phyloP scores from a whole-genome alignment of 2,797 vertebrate genomes.

The Acrossocheilus fasciatus region DNA sequence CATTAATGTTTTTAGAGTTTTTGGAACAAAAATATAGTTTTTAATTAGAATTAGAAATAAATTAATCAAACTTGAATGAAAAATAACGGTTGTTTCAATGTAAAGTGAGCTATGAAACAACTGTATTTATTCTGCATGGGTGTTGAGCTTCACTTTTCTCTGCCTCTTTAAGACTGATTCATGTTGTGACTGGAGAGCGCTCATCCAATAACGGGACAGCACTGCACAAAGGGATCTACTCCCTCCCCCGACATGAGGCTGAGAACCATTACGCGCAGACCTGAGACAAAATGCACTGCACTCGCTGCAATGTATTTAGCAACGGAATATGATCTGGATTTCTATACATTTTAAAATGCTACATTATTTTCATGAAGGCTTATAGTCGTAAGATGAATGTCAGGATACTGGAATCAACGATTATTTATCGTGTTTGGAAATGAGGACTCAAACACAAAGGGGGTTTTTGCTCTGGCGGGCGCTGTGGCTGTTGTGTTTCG shows the following conservation, averaged over 20 bases:
- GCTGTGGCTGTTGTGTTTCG: slow-evolving; percentile 65
- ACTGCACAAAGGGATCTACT: slow-evolving; percentile 61
- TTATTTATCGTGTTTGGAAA: slow-evolving; percentile 28
- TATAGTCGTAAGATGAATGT: background rate
- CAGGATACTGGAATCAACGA: background rate
- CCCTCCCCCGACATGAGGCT: slow-evolving; percentile 49
- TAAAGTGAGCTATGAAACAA: too few species aligned
- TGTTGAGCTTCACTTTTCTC: background rate
- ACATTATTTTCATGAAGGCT: background rate
- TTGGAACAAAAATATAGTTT: too few species aligned
- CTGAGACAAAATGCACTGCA: slow-evolving; percentile 28
- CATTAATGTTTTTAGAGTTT: background rate
- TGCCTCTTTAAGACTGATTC: slow-evolving; percentile 45
- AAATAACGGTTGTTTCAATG: background rate
- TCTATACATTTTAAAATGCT: slow-evolving; percentile 1
- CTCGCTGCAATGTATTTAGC: slow-evolving; percentile 7
- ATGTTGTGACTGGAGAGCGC: background rate
- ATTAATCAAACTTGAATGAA: too few species aligned
- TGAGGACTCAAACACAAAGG: slow-evolving; percentile 55
- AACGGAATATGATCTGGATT: background rate
- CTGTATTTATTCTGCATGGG: background rate
- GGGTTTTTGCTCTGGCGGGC: slow-evolving; percentile 60
- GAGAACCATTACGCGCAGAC: slow-evolving; percentile 26
- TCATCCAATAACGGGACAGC: slow-evolving; percentile 52
- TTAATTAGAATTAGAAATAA: too few species aligned